A percentile compares a stretch with the other conserved stretches of the same genome.
phyloP scores from a whole-genome alignment of 1,140 invertebrate species.

The Maniola jurtina region DNA sequence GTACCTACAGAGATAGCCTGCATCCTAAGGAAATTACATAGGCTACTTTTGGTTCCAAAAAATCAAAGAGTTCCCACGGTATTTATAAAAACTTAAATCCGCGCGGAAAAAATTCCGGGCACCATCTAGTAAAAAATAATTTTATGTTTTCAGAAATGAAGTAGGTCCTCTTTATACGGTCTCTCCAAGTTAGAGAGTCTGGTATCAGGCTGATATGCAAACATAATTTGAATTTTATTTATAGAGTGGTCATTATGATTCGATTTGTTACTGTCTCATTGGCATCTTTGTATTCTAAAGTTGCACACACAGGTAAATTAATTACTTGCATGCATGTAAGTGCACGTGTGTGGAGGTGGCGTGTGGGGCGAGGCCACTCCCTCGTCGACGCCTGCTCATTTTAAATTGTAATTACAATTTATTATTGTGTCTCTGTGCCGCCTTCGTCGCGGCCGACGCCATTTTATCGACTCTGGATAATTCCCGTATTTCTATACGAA shows the following conservation, averaged over 20 bases:
- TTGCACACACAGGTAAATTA: constrained; percentile 54
- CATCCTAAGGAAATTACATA: too few species aligned
- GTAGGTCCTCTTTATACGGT: too few species aligned
- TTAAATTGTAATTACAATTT: constrained; percentile 79
- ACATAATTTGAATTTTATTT: constrained; percentile 9
- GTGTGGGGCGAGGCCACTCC: constrained; percentile 67
- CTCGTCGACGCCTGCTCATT: constrained; percentile 75
- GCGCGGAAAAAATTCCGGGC: too few species aligned
- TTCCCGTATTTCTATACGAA: constrained; percentile 33
- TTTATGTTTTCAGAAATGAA: too few species aligned
- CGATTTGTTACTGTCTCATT: constrained; percentile 32
- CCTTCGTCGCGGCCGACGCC: constrained; percentile 69
- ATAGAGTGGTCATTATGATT: constrained; percentile 21
- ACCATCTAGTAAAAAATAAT: too few species aligned
- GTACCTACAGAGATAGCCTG: too few species aligned
- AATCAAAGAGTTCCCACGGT: too few species aligned
- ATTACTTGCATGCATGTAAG: constrained; percentile 65
- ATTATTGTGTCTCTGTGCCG: constrained; percentile 77
- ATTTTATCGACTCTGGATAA: constrained; percentile 67
- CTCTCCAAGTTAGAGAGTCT: not conserved
- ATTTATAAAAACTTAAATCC: too few species aligned
- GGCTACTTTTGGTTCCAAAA: too few species aligned
- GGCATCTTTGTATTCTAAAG: constrained; percentile 30
- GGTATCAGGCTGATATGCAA: not conserved
- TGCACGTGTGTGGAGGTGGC: constrained; percentile 67